Conservation (phyloP, 2,797 vertebrate genomes). For the Lacerta viridis region DNA sequence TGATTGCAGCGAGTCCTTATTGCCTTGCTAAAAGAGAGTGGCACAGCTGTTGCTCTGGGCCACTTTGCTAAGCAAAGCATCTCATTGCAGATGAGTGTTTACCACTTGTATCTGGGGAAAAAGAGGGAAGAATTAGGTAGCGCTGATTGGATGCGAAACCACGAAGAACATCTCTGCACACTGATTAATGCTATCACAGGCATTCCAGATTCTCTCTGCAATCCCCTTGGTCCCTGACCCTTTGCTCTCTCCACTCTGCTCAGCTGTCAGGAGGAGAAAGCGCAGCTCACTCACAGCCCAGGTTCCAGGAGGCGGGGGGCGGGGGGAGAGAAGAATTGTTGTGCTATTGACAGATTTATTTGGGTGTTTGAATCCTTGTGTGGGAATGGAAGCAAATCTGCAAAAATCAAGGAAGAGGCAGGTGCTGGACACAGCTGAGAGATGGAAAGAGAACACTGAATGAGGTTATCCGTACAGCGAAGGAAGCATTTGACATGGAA, state of each 20-base stretch:
- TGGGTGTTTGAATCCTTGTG: not conserved
- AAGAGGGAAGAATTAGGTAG: not conserved
- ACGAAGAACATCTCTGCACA: fast-evolving
- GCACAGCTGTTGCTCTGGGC: constrained; percentile 43
- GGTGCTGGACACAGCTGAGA: not conserved
- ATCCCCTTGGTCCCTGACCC: not conserved
- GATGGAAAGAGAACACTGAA: not conserved
- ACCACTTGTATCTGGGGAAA: not conserved
- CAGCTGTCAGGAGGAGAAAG: not conserved
- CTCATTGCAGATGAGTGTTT: constrained; percentile 23
- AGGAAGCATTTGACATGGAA: not conserved
- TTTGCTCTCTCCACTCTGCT: not conserved
- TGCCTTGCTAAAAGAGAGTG: constrained; percentile 35
- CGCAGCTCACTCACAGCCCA: not conserved
- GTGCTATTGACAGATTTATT: not conserved
- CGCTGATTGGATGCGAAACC: not conserved
- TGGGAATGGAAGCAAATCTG: not conserved
- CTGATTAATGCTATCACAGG: not conserved
- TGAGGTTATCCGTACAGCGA: not conserved
- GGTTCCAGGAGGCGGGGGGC: not conserved
- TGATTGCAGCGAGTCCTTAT: constrained; percentile 57
- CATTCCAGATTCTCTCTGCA: not conserved
- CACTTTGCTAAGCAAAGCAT: constrained; percentile 22
- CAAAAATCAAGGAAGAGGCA: not conserved
- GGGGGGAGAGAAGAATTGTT: not conserved